A percentile compares a stretch with the other conserved stretches of the same genome.
Conservation (phyloP, 2,888 invertebrate species). For the Coelopa pilipes region DNA sequence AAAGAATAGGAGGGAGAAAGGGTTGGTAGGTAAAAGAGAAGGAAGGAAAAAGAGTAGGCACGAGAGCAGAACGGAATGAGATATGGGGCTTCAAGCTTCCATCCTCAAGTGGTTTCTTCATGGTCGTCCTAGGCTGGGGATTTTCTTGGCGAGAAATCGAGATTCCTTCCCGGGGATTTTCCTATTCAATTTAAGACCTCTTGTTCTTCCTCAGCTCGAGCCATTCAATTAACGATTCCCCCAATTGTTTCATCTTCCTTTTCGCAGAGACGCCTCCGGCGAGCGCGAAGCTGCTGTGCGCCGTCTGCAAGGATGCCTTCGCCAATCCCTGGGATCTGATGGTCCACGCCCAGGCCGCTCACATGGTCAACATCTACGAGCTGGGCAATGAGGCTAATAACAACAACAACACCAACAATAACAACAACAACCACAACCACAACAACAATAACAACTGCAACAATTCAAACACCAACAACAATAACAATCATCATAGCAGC, state of each 20-base stretch:
- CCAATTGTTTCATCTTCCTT: background rate
- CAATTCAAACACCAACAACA: conserved; percentile 9
- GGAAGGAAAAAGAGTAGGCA: too few species aligned
- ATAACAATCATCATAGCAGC: conserved; percentile 37
- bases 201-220: background rate
- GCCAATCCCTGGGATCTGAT: conserved; percentile 76
- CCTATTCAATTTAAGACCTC: background rate
- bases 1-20: too few species aligned
- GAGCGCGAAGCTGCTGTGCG: conserved; percentile 71
- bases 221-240: background rate
- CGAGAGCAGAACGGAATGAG: too few species aligned
- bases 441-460: conserved; percentile 42
- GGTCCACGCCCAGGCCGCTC: conserved; percentile 77
- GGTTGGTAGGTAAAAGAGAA: too few species aligned
- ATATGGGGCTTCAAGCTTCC: too few species aligned
- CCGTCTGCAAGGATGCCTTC: conserved; percentile 76
- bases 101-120: conserved; percentile 10
- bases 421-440: conserved; percentile 41
- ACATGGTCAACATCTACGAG: conserved; percentile 78
- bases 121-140: background rate
- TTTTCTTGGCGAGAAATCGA: too few species aligned
- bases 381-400: conserved; percentile 67
- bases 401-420: conserved; percentile 45
- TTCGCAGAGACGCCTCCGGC: conserved; percentile 61
- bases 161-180: background rate